Evolutionary conservation across 2,888 invertebrate species (phyloP), one percentile per base, ranked within the genome.

Genomic region (Morpho deidamia): DNA sequence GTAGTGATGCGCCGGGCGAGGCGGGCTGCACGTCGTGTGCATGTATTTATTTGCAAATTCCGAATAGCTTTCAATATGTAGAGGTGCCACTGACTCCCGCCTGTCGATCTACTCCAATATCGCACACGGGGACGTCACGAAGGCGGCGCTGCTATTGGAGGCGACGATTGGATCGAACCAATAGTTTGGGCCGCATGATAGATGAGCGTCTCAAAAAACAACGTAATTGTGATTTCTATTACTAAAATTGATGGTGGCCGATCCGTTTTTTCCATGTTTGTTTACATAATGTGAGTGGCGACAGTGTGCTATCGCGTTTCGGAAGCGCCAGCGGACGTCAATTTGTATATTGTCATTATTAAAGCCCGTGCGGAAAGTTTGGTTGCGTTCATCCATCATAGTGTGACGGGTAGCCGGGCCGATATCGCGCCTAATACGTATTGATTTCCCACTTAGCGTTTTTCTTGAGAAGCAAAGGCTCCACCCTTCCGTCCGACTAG

Each of bases 271-370:
- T 83, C 74, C 72, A 70, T 83, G 82, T 85, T 83, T 87, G 88
- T 87, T 82, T 86, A 81, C 79, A 83, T 86, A 86, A 85, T 84
- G 81, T 84, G 78, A 88, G 86, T 87, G 86, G 82, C 70, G 78
- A 68, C 73, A 68, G 72, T 68, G 67, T 68, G 76, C 79, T 84
- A 88, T 86, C 87, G 81, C 79, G 74, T 88, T 85, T 84, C 87
- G 84, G 72, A 84, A 83, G 81, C 79, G 76, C 71, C 74, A 72
- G 75, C 81, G 84, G 85, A 81, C 83, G 81, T 86, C 87, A 88
- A 89, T 89, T 89, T 89, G 89, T 89, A 85, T 88, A 89, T 89
- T 88, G 88, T 89, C 89, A 88, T 88, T 87, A 87, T 88, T 83
- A 84, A 79, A 88, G 78, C 74, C 78, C 74, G 77, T 72, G 78